Base-by-base conservation (phyloP, 23 tunicate genomes). In the Diplosoma virens region DNA sequence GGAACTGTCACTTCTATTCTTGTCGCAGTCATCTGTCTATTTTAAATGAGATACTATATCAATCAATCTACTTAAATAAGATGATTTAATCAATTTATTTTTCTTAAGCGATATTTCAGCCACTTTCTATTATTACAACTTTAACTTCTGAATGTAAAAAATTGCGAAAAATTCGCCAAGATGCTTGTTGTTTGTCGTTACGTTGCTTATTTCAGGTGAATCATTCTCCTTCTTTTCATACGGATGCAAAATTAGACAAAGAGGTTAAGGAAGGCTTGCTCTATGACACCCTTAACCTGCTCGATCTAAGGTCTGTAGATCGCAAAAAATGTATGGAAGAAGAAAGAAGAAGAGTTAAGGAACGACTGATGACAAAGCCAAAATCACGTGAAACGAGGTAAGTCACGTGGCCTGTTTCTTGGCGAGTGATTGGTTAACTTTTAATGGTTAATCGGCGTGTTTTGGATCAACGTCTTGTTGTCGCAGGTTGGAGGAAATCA, bases 201-300 rank as follows among this genome's bases (percentile, higher is more conserved):
- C 5, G 16, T 56, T 56, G 16, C 76, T 81, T 45, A 0, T 25
- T 71, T 5, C 61, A 92, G 97, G 99, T 95, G 0, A 95, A 95
- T 59, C 99, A 95, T 36, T 89, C 99, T 2, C 99, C 99, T 1
- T 85, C 94, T 24, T 95, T 95, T 61, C 99, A 95, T 74, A 95
- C 99, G 27, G 99, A 95, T 81, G 90, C 96, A 34, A 89, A 84
- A 66, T 79, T 95, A 59, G 99, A 95, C 84, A 95, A 95, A 67
- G 96, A 89, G 64, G 95, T 95, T 2, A 95, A 95, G 59, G 99
- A 95, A 73, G 96, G 95, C 21, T 59, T 95, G 27, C 79, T 95
- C 18, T 66, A 52, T 35, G 99, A 95, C 71, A 84, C 99, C 4
- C 77, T 95, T 37, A 89, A 85, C 61, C 79, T 95, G 14, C 81